These are phyloP conservation scores for Orchestia grillus DNA, from an alignment of 1,140 invertebrate genomes.

Conservation along the genomic window DNA sequence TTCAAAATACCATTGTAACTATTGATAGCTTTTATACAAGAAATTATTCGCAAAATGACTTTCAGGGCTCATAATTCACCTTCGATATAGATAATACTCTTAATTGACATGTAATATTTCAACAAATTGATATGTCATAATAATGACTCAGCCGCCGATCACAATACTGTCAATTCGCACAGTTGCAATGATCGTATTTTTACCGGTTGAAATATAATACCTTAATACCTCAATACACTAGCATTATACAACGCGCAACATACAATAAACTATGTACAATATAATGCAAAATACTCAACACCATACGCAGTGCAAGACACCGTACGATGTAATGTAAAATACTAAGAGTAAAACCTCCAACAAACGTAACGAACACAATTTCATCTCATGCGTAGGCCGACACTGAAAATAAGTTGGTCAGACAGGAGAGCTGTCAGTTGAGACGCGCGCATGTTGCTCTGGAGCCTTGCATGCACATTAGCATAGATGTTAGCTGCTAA, in stretches of 20 bases:
- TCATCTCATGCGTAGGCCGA: neutral
- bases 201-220: neutral
- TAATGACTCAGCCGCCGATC: neutral
- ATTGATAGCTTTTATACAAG: too few species aligned
- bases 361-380: too few species aligned
- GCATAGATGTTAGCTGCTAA: constrained; percentile 30
- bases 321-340: too few species aligned
- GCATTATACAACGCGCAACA: neutral
- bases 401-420: neutral
- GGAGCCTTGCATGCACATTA: neutral
- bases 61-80: too few species aligned
- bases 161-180: neutral
- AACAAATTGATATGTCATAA: too few species aligned
- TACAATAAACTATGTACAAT: neutral
- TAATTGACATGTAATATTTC: too few species aligned
- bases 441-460: neutral
- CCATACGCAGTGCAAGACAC: too few species aligned
- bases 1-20: too few species aligned
- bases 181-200: neutral
- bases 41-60: too few species aligned
- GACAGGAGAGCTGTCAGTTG: neutral
- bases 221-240: neutral
- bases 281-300: neutral
- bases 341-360: too few species aligned
- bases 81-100: too few species aligned